A percentile compares a stretch with the other conserved stretches of the same genome.
Conservation (phyloP, 2,113 vertebrate genomes). For the Pardalotus punctatus region DNA sequence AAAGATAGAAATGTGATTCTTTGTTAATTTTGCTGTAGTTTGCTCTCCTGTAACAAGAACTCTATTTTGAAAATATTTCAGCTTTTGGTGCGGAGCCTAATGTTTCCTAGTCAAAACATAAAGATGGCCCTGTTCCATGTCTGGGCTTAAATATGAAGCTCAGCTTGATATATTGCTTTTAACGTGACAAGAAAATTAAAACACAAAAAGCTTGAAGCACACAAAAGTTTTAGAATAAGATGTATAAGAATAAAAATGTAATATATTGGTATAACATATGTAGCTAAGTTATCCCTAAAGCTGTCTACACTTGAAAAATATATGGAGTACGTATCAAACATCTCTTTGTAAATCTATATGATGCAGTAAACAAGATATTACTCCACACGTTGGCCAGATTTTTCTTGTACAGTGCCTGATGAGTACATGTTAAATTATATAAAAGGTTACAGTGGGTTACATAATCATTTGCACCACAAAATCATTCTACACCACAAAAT, state of each 20-base stretch:
- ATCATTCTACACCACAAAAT: conserved; percentile 17
- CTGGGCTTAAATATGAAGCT: conserved; percentile 27
- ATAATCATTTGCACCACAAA: conserved; percentile 3
- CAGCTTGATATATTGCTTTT: conserved; percentile 18
- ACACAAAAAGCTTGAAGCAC: background rate
- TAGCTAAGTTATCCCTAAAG: background rate
- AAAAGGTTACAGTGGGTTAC: background rate
- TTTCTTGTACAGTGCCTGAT: background rate
- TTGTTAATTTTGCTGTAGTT: background rate
- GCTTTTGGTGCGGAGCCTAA: conserved; percentile 2
- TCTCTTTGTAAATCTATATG: background rate
- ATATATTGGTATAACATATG: background rate
- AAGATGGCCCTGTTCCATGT: conserved; percentile 2
- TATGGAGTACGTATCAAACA: background rate
- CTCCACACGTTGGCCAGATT: background rate
- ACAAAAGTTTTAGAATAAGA: background rate
- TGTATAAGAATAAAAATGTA: background rate
- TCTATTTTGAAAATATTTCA: background rate
- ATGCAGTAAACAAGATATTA: background rate
- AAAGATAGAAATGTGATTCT: background rate
- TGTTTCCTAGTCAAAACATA: conserved; percentile 27
- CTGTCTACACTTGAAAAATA: background rate
- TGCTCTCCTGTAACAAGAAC: background rate
- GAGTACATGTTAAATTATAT: background rate
- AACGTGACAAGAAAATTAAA: conserved; percentile 43